Base-by-base conservation (phyloP, 2,797 vertebrate species). In the Chelon auratus region DNA sequence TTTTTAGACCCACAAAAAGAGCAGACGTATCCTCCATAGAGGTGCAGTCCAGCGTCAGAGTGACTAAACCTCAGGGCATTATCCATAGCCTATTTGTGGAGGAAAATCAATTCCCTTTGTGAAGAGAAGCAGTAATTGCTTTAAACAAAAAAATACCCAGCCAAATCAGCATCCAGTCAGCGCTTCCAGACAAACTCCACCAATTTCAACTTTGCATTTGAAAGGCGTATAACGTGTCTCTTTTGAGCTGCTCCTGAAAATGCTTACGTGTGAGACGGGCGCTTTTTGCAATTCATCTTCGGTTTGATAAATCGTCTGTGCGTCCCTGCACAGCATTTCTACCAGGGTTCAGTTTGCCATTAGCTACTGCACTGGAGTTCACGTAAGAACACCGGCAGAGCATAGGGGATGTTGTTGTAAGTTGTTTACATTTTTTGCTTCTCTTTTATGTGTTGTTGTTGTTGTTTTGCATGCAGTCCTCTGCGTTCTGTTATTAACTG, bases 41-140 rank as follows among this genome's bases (percentile, higher is more conserved):
- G 60, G 9, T 60, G 39, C 20, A 72, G 50, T 77, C 75, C 61
- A 76, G 40, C 77, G 72, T 85, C 72, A 70, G 40, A 67, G 72
- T 65, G 67, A 78, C 68, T 58, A 37, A 70, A 79, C 91, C 90
- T 75, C 43, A 20, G 88, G 92, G 77, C 80, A 84, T 91, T 77
- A 88, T 86, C 75, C 68, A 63, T 82, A 87, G 64, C 82, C 87
- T 87, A 87, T 91, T 87, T 91, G 61, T 62, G 63, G 81, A 65
- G 48, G 58, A 48, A 83, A 91, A 91, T 92, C 90, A 82, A 91
- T 92, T 78, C 75, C 36, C 45, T 90, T 64, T 79, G 82, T 85
- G 82, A 68, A 64, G 72, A 80, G 82, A 81, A 47, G 66, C 66
- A 60, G 66, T 78, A 73, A 73, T 80, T 77, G 75, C 68, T 50